A percentile compares a stretch with the other conserved stretches of the same genome.
Conservation (phyloP, 2,888 invertebrate genomes). For the Athrips mouffetella region DNA sequence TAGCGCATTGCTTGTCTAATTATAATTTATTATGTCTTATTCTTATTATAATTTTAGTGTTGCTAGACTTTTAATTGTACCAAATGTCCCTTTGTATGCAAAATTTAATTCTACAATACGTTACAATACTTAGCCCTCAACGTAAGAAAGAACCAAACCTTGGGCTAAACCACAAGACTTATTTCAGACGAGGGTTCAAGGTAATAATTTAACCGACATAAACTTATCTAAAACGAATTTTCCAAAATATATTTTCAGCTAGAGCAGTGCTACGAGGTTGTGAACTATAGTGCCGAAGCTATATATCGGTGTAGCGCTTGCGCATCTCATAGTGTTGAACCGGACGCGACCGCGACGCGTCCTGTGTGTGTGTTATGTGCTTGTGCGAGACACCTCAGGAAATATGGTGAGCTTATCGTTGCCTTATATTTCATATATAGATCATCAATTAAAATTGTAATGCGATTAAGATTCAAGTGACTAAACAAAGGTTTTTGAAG, state of each 20-base stretch:
- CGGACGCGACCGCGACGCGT: slow-evolving; percentile 15
- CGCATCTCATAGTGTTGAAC: slow-evolving; percentile 16
- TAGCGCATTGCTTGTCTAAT: no score
- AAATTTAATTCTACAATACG: no score
- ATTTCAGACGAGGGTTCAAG: no score
- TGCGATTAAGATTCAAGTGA: background rate
- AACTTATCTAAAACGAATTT: background rate
- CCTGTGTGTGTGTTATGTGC: slow-evolving; percentile 25
- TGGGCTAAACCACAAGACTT: no score
- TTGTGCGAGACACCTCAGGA: slow-evolving; percentile 42
- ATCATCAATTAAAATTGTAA: background rate
- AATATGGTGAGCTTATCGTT: slow-evolving; percentile 41
- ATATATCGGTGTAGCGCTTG: slow-evolving; percentile 20
- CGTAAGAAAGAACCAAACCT: no score
- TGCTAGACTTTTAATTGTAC: no score
- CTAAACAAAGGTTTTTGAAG: background rate
- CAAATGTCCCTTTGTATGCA: no score
- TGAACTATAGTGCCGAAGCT: slow-evolving; percentile 19
- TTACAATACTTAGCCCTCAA: no score
- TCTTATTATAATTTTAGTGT: no score
- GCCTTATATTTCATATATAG: background rate
- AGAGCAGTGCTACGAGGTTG: slow-evolving; percentile 13
- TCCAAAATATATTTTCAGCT: slow-evolving; percentile 16
- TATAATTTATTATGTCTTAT: no score
- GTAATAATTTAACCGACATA: background rate